These are phyloP conservation scores for Oncorhynchus clarkii DNA, from an alignment of 2,113 vertebrate species.

Conservation along the genomic window DNA sequence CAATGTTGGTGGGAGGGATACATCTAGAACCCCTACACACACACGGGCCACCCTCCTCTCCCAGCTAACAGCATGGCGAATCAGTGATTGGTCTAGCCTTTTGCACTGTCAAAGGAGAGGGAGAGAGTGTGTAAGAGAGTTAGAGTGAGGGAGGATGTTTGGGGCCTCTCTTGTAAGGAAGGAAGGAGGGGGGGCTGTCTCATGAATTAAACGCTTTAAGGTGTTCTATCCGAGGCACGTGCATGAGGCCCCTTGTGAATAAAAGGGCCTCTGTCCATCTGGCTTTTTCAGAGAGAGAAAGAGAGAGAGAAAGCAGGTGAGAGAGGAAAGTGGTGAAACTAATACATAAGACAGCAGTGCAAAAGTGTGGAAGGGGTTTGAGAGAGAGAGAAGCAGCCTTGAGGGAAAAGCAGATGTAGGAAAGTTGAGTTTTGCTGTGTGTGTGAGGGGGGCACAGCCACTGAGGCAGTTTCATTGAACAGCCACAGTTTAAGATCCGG, in stretches of 20 bases:
- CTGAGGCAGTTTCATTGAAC: background rate
- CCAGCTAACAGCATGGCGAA: slow-evolving; percentile 1
- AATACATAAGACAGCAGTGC: slow-evolving; percentile 11
- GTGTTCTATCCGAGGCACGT: slow-evolving; percentile 74
- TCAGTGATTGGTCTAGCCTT: background rate
- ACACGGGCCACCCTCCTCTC: background rate
- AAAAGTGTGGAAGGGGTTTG: slow-evolving; percentile 17
- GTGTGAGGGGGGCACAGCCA: background rate
- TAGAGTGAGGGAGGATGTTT: slow-evolving; percentile 32
- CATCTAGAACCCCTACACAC: background rate
- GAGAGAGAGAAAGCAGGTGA: slow-evolving; percentile 19
- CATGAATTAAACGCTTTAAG: slow-evolving; percentile 72
- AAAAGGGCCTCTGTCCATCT: slow-evolving; percentile 68
- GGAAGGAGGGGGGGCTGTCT: slow-evolving; percentile 52
- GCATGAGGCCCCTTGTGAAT: slow-evolving; percentile 56
- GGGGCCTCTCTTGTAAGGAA: slow-evolving; percentile 43
- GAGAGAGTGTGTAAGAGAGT: slow-evolving; percentile 12
- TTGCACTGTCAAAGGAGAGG: slow-evolving; percentile 16
- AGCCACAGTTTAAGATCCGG: background rate
- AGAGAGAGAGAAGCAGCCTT: slow-evolving; percentile 9
- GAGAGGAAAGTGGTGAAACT: slow-evolving; percentile 1
- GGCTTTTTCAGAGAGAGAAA: slow-evolving; percentile 47
- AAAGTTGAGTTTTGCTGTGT: slow-evolving; percentile 5
- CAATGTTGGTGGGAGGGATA: background rate
- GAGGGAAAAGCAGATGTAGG: background rate